Base-by-base conservation (phyloP, 2,888 invertebrate genomes). In the Cephonodes hylas region DNA sequence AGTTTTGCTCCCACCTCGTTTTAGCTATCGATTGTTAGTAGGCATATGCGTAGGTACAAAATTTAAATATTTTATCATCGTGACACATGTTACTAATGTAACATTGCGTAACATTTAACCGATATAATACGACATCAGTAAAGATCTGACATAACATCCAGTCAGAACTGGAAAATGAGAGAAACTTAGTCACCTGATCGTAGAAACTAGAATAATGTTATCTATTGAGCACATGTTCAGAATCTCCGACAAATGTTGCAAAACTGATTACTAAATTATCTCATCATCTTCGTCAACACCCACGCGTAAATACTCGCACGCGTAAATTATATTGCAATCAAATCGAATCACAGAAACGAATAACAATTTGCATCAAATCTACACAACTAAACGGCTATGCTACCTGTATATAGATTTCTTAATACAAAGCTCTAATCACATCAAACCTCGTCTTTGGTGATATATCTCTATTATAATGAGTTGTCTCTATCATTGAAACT, bases 1-100 rank as follows among this genome's bases (percentile, higher is more conserved):
- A 18, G 31, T 70, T 76, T 72, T 76, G 79, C 77, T 79, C 82
- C 18, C 23, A 23, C 73, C 81, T 74, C 63, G 78, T 61, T 71
- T 69, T 70, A 68, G 62, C 58, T 69, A 71, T 71, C 64, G 63
- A 62, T 70, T 62, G 71, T 71, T 63, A 71, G 64, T 72, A 66
- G 15, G 42, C 63, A 63, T 63, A 57, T 60, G 65, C 5, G 13
- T 34, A 10, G n/a, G 15, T 25, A 23, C 7, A 20, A 10, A 15
- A 42, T 8, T 8, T 20, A 44, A 18, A 7, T 7, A 44, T 44
- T 5, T 45, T 45, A 10, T 23, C 20, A 2, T 22, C 22, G 5
- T 3, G 13, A 20, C 7, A 7, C 18, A 10, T 3, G 15, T 22
- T 10, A 23, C 22, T 4, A 2, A 45, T 22, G 45, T 45, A 20